phyloP scores from a whole-genome alignment of 2,888 invertebrate genomes.

The Papilio demoleus region DNA sequence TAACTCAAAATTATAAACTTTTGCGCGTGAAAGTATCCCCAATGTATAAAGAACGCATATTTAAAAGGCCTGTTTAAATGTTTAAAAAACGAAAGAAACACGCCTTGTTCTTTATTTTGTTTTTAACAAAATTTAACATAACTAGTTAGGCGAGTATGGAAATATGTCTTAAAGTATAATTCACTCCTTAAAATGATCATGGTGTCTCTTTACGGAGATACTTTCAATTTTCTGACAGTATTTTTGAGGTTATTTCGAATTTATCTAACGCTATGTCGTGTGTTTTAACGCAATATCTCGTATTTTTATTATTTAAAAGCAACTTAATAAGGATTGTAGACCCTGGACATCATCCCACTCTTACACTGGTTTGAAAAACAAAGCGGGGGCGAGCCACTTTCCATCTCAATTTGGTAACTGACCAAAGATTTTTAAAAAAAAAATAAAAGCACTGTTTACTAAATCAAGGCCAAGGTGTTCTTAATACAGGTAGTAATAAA shows the following conservation, averaged over 20 bases:
- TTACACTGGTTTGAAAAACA: constrained; percentile 48
- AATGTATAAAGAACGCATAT: constrained; percentile 31
- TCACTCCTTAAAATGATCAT: too few species aligned
- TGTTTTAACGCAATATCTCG: background rate
- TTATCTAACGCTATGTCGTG: too few species aligned
- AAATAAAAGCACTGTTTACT: background rate
- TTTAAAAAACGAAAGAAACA: background rate
- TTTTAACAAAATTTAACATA: background rate
- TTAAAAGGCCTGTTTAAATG: constrained; percentile 1
- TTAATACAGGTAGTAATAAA: too few species aligned
- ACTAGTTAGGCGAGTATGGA: background rate
- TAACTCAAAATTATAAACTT: constrained; percentile 38
- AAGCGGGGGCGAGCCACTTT: constrained; percentile 52
- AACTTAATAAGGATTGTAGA: constrained; percentile 18
- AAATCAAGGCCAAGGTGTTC: background rate
- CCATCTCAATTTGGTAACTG: constrained; percentile 58
- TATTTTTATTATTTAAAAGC: background rate
- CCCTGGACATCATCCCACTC: constrained; percentile 51
- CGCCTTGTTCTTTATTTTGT: background rate
- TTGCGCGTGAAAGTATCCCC: constrained; percentile 30
- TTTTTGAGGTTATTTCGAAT: too few species aligned
- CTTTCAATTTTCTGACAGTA: too few species aligned
- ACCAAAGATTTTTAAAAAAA: background rate
- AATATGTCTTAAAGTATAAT: background rate
- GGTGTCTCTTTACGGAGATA: too few species aligned